Evolutionary conservation across 2,113 vertebrate genomes (phyloP), one percentile per base, ranked within the genome.

Genomic region (Gobiocypris rarus): DNA sequence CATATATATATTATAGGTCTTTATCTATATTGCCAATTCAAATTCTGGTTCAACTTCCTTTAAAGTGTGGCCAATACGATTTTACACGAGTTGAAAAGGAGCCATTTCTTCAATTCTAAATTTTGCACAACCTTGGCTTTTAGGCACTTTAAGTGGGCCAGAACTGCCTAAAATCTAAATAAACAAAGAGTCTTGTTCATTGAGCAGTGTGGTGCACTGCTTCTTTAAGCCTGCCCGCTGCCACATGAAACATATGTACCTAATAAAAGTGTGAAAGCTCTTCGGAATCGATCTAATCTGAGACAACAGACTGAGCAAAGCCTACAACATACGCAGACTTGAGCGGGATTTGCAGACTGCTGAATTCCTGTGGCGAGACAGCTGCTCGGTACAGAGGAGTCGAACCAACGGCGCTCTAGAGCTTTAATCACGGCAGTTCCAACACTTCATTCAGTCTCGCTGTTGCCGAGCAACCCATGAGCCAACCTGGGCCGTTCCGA

Each of bases 381-480:
- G 81, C 69, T 65, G 74, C 58, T 76, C 19, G 41, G 78, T 84
- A 85, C 83, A 83, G 78, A 71, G 81, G 88, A 90, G 86, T 92
- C 89, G 87, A 91, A 86, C 89, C 88, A 82, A 86, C 48, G 86
- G 45, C 56, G 75, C 56, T 86, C 63, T n/a, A 65, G 75, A 87
- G 87, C 88, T 94, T 95, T 94, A 95, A 94, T 95, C 89, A 93
- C 83, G 52, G 13, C 45, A 90, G 79, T 83, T 89, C 87, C 87
- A 88, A 88, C 81, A 88, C 81, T 84, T 91, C 91, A 89, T 89
- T 76, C 52, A 76, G 89, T 87, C 88, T 89, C 83, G 69, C 86
- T 92, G 92, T 94, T 92, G 91, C 93, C 43, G n/a, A 87, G 93
- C 89, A 93, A 94, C 91, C 89, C 85, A 87, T 89, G 87, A 84